Evolutionary conservation across 2,888 invertebrate genomes (phyloP).

Genomic region (Cataglyphis rosenhaueri): DNA sequence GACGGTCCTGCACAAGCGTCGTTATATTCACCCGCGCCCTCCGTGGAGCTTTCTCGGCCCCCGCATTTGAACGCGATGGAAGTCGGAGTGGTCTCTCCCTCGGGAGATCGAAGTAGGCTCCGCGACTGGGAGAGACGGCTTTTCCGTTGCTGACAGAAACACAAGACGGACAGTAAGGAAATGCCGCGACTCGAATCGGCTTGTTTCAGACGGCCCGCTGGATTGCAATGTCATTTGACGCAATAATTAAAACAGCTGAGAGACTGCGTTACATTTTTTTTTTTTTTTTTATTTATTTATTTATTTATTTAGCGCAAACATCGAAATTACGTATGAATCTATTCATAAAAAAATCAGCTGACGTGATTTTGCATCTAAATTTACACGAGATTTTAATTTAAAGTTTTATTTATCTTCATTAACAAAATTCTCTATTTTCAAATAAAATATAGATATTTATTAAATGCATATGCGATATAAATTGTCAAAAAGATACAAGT

Average conservation of each 20-base stretch:
- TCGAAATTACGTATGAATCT: neutral
- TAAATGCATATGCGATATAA: neutral
- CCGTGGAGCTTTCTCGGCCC: slow-evolving; percentile 14
- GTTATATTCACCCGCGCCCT: slow-evolving; percentile 33
- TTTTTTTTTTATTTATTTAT: neutral
- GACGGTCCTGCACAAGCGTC: slow-evolving; percentile 66
- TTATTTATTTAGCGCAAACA: neutral
- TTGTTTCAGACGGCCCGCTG: slow-evolving; percentile 60
- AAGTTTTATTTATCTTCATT: neutral
- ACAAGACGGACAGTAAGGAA: slow-evolving; percentile 71
- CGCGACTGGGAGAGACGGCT: slow-evolving; percentile 73
- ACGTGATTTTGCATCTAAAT: neutral
- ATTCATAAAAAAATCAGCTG: neutral
- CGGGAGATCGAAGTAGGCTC: slow-evolving; percentile 70
- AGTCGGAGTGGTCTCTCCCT: slow-evolving; percentile 54
- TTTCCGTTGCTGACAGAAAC: slow-evolving; percentile 73
- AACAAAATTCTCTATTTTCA: neutral
- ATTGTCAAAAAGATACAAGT: neutral
- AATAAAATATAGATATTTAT: neutral
- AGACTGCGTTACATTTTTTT: neutral
- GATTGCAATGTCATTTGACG: slow-evolving; percentile 20
- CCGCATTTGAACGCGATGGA: slow-evolving; percentile 33
- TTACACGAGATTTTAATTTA: neutral
- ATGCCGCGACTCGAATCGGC: slow-evolving; percentile 54
- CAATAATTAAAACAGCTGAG: slow-evolving; percentile 16